phyloP scores from a whole-genome alignment of 2,113 vertebrate genomes.

The Pelusios castaneus region DNA sequence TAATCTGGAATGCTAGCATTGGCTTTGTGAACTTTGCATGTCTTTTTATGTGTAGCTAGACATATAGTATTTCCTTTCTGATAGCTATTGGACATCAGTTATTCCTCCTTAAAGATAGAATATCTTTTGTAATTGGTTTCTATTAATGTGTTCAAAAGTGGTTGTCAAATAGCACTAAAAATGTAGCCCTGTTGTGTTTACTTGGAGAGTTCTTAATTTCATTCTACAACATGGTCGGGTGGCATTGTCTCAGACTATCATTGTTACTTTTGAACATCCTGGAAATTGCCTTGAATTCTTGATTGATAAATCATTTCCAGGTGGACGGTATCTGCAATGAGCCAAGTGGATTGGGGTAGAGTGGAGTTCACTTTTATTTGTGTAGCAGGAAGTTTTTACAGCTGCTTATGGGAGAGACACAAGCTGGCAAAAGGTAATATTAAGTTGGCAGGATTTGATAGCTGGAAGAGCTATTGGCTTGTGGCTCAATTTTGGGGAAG shows the following conservation, averaged over 20 bases:
- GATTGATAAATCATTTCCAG: background rate
- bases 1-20: background rate
- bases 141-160: background rate
- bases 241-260: background rate
- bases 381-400: background rate
- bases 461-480: background rate
- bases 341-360: background rate
- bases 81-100: background rate
- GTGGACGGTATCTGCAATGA: background rate
- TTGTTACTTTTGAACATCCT: background rate
- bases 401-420: background rate
- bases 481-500: background rate
- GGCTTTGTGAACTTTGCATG: background rate
- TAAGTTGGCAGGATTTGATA: background rate
- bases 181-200: background rate
- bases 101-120: background rate
- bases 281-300: background rate
- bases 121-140: background rate
- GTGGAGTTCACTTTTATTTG: background rate
- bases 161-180: background rate
- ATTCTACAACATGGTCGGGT: background rate
- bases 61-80: background rate
- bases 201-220: background rate
- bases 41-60: background rate
- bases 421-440: background rate